phyloP scores from a whole-genome alignment of 2,888 invertebrate genomes.

The Pandemis cinnamomeana region DNA sequence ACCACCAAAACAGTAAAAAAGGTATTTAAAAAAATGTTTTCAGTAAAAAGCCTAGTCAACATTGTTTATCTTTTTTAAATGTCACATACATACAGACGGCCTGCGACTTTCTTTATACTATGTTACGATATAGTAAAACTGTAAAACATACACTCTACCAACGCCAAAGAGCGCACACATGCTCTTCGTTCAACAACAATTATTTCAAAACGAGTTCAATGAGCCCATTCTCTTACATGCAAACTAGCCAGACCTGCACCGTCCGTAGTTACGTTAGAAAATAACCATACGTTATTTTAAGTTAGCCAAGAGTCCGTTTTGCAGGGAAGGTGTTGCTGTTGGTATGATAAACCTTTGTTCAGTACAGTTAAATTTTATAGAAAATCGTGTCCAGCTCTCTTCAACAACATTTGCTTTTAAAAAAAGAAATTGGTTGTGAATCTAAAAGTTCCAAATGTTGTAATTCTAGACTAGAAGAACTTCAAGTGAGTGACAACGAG shows the following conservation, averaged over 20 bases:
- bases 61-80: too few relatives aligned
- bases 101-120: too few relatives aligned
- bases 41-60: too few relatives aligned
- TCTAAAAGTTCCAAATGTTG: neutral
- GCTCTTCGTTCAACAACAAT: constrained; percentile 20
- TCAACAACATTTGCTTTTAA: too few relatives aligned
- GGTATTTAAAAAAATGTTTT: too few relatives aligned
- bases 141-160: constrained; percentile 11
- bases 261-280: constrained; percentile 12
- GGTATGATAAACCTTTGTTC: too few relatives aligned
- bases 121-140: neutral
- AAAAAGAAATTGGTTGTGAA: neutral
- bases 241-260: constrained; percentile 27
- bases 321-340: too few relatives aligned
- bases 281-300: neutral
- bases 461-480: constrained; percentile 87
- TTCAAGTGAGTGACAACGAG: constrained; percentile 89
- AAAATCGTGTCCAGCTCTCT: too few relatives aligned
- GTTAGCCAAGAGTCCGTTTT: neutral
- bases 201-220: constrained; percentile 39
- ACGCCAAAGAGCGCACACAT: constrained; percentile 24
- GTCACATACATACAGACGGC: too few relatives aligned
- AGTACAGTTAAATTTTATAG: too few relatives aligned
- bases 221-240: constrained; percentile 39
- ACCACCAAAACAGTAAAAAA: too few relatives aligned